phyloP scores from a whole-genome alignment of 2,113 vertebrate genomes.

The Tragelaphus imberbis region DNA sequence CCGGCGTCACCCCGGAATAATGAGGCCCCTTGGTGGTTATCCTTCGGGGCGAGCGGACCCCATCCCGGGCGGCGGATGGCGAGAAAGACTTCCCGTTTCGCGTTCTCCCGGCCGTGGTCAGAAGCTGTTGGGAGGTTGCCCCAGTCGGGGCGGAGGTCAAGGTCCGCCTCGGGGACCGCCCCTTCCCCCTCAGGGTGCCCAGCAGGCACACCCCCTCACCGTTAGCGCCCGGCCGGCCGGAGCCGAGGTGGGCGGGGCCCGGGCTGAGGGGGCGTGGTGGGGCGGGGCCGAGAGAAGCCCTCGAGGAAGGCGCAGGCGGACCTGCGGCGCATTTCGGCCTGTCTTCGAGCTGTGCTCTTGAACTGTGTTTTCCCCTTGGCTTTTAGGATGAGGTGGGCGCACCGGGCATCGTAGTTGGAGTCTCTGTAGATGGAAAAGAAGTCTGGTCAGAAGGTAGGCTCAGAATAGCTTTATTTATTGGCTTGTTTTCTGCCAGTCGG shows the following conservation, averaged over 20 bases:
- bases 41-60: not conserved
- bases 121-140: not conserved
- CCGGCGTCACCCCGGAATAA: not conserved
- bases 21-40: not conserved
- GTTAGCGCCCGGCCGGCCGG: rapidly evolving
- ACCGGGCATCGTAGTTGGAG: too few relatives aligned
- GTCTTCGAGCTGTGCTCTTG: too few relatives aligned
- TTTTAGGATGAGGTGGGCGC: too few relatives aligned
- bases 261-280: not conserved
- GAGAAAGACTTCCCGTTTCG: constrained; percentile 42
- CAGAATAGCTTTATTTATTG: too few relatives aligned
- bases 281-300: not conserved
- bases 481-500: too few relatives aligned
- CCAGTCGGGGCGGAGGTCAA: constrained; percentile 26
- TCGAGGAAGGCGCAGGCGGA: rapidly evolving
- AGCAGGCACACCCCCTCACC: not conserved
- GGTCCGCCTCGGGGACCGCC: not conserved
- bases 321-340: too few relatives aligned
- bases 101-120: not conserved
- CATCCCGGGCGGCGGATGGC: not conserved
- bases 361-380: too few relatives aligned
- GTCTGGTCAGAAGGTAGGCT: too few relatives aligned
- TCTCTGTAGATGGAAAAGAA: too few relatives aligned
- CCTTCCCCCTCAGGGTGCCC: not conserved
- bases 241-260: not conserved